These are phyloP conservation scores for Scolanthus callimorphus DNA, from an alignment of 92 coral and sea anemone genomes.

Conservation along the genomic window DNA sequence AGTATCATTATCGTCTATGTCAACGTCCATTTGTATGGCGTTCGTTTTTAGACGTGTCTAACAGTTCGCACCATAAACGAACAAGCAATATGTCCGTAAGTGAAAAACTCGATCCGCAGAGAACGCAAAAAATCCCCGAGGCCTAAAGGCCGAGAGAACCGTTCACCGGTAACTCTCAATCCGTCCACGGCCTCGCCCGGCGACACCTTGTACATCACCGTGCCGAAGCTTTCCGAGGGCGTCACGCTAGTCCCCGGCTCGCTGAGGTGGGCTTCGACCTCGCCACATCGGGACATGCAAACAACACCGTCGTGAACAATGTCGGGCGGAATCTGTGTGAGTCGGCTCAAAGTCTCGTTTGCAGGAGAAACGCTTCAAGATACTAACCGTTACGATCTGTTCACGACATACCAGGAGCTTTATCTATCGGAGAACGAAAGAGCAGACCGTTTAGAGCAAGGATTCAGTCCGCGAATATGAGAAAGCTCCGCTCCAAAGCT, in stretches of 20 bases:
- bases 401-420: slow-evolving; percentile 10
- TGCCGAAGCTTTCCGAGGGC: slow-evolving; percentile 20
- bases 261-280: slow-evolving; percentile 8
- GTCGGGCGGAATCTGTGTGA: slow-evolving; percentile 29
- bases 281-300: slow-evolving; percentile 11
- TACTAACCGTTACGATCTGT: slow-evolving; percentile 14
- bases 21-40: not conserved
- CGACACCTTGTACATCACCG: slow-evolving; percentile 4
- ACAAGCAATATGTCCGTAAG: slow-evolving; percentile 1
- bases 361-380: slow-evolving; percentile 35
- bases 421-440: slow-evolving; percentile 1
- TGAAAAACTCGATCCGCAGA: slow-evolving; percentile 3
- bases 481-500: slow-evolving; percentile 8
- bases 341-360: slow-evolving; percentile 14
- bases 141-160: slow-evolving; percentile 12
- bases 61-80: not conserved
- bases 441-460: slow-evolving; percentile 4
- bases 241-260: slow-evolving; percentile 12
- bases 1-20: not conserved
- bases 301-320: slow-evolving; percentile 29
- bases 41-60: slow-evolving; percentile 5
- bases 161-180: slow-evolving; percentile 10
- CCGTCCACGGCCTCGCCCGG: slow-evolving; percentile 5
- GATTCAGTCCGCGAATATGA: slow-evolving; percentile 2
- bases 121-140: not conserved